These are phyloP conservation scores for Acromyrmex heyeri DNA, from an alignment of 1,140 invertebrate species.

Conservation along the genomic window DNA sequence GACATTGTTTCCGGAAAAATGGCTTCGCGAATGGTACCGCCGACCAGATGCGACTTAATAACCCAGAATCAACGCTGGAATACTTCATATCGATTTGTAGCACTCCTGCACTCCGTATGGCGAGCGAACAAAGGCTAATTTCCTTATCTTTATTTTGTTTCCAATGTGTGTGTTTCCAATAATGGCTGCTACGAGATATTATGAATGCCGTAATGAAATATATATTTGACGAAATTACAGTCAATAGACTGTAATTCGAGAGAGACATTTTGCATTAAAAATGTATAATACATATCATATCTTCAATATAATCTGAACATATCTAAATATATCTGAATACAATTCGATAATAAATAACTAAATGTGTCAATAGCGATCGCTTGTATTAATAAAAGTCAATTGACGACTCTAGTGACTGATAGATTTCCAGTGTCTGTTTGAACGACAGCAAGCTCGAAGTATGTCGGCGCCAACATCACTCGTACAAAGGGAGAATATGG, in stretches of 20 bases:
- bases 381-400: slow-evolving; percentile 41
- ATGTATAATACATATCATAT: background rate
- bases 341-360: background rate
- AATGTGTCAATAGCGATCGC: background rate
- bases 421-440: slow-evolving; percentile 16
- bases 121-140: slow-evolving; percentile 34
- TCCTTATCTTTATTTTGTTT: slow-evolving; percentile 20
- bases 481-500: slow-evolving; percentile 55
- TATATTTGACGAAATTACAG: background rate
- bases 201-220: background rate
- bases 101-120: slow-evolving; percentile 12
- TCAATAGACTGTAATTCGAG: background rate
- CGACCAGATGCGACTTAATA: slow-evolving; percentile 76
- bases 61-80: slow-evolving; percentile 62
- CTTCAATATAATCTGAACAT: background rate
- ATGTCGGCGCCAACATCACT: slow-evolving; percentile 67
- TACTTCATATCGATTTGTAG: slow-evolving; percentile 21
- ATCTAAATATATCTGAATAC: background rate
- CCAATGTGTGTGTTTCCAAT: too few relatives aligned
- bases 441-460: slow-evolving; percentile 34
- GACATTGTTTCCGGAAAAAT: slow-evolving; percentile 86
- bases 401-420: slow-evolving; percentile 17
- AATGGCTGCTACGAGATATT: background rate
- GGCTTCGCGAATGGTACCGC: slow-evolving; percentile 69
- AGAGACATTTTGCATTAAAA: background rate